Evolutionary conservation across 2,113 vertebrate species (phyloP).

Genomic region (Anser brachyrhynchus): DNA sequence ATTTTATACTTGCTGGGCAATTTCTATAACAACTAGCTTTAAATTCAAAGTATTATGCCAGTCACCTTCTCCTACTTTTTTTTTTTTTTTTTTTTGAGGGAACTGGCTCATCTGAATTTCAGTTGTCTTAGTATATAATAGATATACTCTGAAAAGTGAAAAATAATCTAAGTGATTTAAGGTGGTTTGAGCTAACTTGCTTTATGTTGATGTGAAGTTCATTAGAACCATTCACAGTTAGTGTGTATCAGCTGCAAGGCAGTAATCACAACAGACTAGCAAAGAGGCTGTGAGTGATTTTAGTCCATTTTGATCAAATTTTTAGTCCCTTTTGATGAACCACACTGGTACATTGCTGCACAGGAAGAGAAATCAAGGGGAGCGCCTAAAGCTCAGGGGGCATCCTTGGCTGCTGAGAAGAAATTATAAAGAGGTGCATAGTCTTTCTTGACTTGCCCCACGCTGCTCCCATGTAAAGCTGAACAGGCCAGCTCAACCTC

Average conservation of each 20-base stretch:
- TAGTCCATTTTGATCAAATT: background rate
- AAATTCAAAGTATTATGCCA: background rate
- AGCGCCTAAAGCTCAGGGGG: background rate
- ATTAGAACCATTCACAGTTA: background rate
- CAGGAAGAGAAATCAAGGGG: background rate
- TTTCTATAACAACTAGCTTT: background rate
- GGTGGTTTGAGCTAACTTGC: background rate
- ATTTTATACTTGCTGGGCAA: background rate
- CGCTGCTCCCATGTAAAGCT: background rate
- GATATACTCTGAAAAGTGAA: background rate
- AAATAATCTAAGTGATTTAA: background rate
- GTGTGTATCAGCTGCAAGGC: background rate
- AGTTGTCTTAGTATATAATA: background rate
- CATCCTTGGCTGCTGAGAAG: background rate
- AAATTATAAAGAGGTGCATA: background rate
- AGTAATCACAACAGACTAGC: background rate
- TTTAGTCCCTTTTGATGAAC: background rate
- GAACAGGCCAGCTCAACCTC: background rate
- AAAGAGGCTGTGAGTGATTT: background rate
- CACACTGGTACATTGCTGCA: fast-evolving
- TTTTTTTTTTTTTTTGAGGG: background rate
- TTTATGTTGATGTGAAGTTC: background rate
- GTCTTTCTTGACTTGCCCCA: background rate
- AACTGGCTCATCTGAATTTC: background rate
- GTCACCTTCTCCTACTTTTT: background rate